Evolutionary conservation across 2,113 vertebrate species (phyloP).

Genomic region (Lucifuga dentata): DNA sequence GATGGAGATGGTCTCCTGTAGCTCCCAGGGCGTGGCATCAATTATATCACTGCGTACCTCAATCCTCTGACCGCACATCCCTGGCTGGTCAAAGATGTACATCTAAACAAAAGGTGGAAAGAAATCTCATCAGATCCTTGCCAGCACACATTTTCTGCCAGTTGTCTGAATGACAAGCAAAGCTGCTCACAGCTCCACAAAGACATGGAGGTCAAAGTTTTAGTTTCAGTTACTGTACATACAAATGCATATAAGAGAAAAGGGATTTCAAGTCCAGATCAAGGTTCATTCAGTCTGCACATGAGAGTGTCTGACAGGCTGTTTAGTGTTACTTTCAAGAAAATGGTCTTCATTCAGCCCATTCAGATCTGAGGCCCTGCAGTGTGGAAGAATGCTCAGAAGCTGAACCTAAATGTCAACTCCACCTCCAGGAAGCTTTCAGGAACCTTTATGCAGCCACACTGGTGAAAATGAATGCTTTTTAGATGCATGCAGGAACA

Average conservation of each 20-base stretch:
- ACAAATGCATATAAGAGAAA: no score
- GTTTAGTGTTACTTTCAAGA: not conserved
- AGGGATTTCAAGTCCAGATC: no score
- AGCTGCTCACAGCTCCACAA: no score
- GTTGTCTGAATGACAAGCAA: no score
- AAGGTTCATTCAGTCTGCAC: not conserved
- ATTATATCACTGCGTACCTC: constrained; percentile 86
- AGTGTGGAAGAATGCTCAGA: constrained; percentile 20
- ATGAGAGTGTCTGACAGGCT: not conserved
- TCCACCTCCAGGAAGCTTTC: constrained; percentile 26
- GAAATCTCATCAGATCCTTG: no score
- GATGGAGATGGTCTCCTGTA: constrained; percentile 87
- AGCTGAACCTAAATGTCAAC: constrained; percentile 42
- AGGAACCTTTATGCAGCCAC: not conserved
- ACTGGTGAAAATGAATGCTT: not conserved
- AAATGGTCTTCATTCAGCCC: constrained; percentile 7
- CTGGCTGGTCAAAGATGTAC: constrained; percentile 86
- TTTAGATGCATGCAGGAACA: constrained; percentile 49
- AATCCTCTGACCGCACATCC: constrained; percentile 84
- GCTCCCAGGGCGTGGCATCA: constrained; percentile 87
- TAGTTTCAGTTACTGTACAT: no score
- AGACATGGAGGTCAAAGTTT: no score
- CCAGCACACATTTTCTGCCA: no score
- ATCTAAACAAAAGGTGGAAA: constrained; percentile 79
- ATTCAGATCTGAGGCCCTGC: constrained; percentile 29